Evolutionary conservation across 2,888 invertebrate species (phyloP).

Genomic region (Hirtodrosophila confusa): DNA sequence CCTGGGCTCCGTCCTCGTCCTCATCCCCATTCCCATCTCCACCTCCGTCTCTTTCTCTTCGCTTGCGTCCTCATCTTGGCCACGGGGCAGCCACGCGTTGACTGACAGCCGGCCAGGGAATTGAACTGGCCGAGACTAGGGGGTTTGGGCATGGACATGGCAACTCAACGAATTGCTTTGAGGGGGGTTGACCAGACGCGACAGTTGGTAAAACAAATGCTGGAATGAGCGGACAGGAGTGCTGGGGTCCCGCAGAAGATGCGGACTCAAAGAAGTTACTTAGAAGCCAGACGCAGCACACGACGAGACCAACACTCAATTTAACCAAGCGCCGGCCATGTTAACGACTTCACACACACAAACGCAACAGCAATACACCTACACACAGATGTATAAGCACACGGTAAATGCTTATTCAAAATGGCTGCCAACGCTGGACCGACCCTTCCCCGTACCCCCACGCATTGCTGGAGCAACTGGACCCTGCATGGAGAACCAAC

Average conservation of each 20-base stretch:
- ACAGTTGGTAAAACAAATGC: conserved; percentile 15
- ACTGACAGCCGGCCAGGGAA: conserved; percentile 69
- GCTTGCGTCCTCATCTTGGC: conserved; percentile 40
- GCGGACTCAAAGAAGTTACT: conserved; percentile 17
- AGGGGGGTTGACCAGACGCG: conserved; percentile 43
- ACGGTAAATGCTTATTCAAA: conserved; percentile 53
- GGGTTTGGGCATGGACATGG: conserved; percentile 12
- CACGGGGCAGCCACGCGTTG: conserved; percentile 66
- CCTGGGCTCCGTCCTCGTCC: not conserved
- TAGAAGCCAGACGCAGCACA: conserved; percentile 35
- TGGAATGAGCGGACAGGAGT: not conserved
- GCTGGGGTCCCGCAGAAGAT: conserved; percentile 9
- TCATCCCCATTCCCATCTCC: too few relatives aligned
- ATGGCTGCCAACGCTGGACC: conserved; percentile 65
- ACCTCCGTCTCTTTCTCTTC: not conserved
- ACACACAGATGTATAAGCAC: conserved; percentile 6
- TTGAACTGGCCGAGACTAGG: conserved; percentile 48
- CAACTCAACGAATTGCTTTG: conserved; percentile 7
- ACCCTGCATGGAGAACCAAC: conserved; percentile 22
- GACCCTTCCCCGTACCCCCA: conserved; percentile 9
- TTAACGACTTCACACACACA: conserved; percentile 36
- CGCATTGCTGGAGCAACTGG: too few relatives aligned
- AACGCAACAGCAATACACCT: conserved; percentile 15
- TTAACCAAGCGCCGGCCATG: conserved; percentile 35
- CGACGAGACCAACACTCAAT: conserved; percentile 41